phyloP scores from a whole-genome alignment of 2,113 vertebrate genomes.

The Sisor rabdophorus region DNA sequence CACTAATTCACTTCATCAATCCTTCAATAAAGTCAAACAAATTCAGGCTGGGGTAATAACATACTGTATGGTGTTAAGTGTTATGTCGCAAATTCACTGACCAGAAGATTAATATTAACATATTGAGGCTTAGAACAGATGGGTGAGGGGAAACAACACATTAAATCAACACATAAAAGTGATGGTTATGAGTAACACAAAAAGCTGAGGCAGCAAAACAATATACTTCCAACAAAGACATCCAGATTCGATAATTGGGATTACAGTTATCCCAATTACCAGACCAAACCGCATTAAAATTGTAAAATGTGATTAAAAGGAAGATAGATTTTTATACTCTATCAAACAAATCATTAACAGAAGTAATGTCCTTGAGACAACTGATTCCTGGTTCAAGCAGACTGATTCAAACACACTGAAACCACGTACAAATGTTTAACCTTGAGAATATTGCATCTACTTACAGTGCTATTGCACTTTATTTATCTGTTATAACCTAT shows the following conservation, averaged over 20 bases:
- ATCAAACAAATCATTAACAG: no score
- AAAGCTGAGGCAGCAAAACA: background rate
- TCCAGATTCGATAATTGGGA: no score
- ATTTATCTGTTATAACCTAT: no score
- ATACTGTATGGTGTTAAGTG: background rate
- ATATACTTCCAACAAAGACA: no score
- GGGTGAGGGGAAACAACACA: background rate
- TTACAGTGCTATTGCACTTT: no score
- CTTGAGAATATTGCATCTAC: no score
- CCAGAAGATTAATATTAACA: slow-evolving; percentile 12
- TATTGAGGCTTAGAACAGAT: background rate
- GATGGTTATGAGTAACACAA: background rate
- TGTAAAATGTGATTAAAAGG: no score
- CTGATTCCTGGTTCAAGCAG: background rate
- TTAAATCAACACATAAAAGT: background rate
- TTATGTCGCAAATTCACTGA: background rate
- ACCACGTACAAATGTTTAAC: background rate
- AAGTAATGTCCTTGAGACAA: background rate
- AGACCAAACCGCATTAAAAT: no score
- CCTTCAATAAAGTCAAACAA: background rate
- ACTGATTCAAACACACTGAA: background rate
- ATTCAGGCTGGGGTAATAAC: background rate
- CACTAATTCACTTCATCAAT: background rate
- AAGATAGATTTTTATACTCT: no score
- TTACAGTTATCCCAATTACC: no score